A percentile compares a stretch with the other conserved stretches of the same genome.
These are phyloP conservation scores for Achatina immaculata DNA, from an alignment of 1,140 invertebrate species.

Conservation along the genomic window DNA sequence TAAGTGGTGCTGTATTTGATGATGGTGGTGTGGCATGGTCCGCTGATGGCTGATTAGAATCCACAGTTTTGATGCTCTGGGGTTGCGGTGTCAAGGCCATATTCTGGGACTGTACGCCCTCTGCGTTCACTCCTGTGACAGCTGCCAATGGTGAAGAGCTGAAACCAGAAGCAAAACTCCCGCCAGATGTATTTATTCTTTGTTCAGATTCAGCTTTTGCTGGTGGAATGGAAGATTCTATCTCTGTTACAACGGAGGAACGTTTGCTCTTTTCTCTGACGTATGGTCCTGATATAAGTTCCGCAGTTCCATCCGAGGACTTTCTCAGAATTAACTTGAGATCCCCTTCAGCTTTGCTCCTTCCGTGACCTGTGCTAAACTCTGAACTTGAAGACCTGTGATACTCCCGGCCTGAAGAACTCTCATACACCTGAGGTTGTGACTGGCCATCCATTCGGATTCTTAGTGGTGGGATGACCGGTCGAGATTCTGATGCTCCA, in stretches of 20 bases:
- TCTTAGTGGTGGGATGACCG: slow-evolving; percentile 32
- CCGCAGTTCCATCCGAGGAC: slow-evolving; percentile 33
- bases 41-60: not conserved
- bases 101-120: not conserved
- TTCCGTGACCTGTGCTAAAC: not conserved
- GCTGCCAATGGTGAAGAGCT: slow-evolving; percentile 1
- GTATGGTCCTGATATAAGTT: slow-evolving; percentile 31
- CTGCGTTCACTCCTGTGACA: not conserved
- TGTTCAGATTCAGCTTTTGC: not conserved
- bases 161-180: not conserved
- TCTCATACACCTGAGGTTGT: slow-evolving; percentile 34
- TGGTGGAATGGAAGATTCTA: not conserved
- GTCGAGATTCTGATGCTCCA: not conserved
- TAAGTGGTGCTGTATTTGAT: not conserved
- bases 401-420: slow-evolving; percentile 21
- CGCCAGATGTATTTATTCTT: not conserved
- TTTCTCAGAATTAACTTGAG: slow-evolving; percentile 32
- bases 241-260: not conserved
- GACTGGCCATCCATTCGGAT: slow-evolving; percentile 37
- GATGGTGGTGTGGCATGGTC: not conserved
- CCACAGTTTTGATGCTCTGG: not conserved
- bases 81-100: not conserved
- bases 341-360: slow-evolving; percentile 29
- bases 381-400: not conserved
- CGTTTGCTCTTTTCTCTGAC: slow-evolving; percentile 14